A percentile compares a stretch with the other conserved stretches of the same genome.
Conservation (phyloP, 2,113 vertebrate genomes). For the Grammomys surdaster region DNA sequence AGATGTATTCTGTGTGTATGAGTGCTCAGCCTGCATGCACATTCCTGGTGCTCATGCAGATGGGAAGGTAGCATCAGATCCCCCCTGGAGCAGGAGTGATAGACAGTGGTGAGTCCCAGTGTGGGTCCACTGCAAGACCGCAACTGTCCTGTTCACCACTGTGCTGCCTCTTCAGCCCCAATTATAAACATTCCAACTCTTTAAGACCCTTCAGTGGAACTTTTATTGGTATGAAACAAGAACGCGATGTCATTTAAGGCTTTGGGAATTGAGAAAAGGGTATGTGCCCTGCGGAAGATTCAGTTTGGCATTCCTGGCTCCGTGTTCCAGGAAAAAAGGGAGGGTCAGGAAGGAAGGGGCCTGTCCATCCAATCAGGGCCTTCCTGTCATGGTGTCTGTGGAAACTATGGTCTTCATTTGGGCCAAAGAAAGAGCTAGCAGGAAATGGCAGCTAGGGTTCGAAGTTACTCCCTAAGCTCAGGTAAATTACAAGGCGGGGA, state of each 20-base stretch:
- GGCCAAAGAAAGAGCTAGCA: constrained; percentile 53
- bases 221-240: constrained; percentile 35
- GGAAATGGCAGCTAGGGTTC: constrained; percentile 71
- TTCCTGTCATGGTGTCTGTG: constrained; percentile 63
- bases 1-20: not conserved
- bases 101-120: not conserved
- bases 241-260: constrained; percentile 36
- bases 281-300: constrained; percentile 63
- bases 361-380: constrained; percentile 55
- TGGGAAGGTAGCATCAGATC: not conserved
- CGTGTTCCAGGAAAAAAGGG: constrained; percentile 66
- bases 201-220: not conserved
- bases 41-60: not conserved
- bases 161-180: not conserved
- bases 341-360: constrained; percentile 80
- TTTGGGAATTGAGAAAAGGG: constrained; percentile 9
- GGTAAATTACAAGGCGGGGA: constrained; percentile 34
- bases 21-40: not conserved
- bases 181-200: not conserved
- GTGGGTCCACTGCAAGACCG: not conserved
- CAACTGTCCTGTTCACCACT: not conserved
- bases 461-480: constrained; percentile 48
- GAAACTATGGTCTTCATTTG: constrained; percentile 7
- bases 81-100: not conserved
- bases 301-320: constrained; percentile 70